phyloP scores from a whole-genome alignment of 2,113 vertebrate species.

The Neotragus pygmaeus region DNA sequence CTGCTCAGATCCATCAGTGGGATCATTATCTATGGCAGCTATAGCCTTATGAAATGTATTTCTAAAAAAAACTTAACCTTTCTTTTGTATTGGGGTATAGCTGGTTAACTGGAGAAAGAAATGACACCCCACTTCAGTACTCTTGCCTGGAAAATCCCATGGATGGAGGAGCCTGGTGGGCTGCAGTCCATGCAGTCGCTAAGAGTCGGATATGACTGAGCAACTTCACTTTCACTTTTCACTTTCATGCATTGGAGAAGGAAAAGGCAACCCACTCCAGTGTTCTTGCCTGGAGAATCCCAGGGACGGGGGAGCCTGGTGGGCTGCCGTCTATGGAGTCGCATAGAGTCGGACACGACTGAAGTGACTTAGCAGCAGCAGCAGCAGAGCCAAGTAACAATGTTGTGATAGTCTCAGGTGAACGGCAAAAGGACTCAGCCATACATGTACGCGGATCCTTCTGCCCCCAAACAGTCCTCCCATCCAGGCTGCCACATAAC shows the following conservation, averaged over 20 bases:
- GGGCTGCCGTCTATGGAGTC: too few relatives aligned
- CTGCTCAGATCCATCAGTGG: neutral
- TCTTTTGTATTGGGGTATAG: neutral
- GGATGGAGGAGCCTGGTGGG: rapidly evolving
- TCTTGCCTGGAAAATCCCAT: too few relatives aligned
- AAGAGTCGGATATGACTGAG: too few relatives aligned
- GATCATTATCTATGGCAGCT: neutral
- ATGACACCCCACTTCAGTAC: too few relatives aligned
- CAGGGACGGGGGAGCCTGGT: too few relatives aligned
- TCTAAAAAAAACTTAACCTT: neutral
- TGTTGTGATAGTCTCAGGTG: neutral
- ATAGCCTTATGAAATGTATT: neutral
- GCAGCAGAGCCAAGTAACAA: neutral
- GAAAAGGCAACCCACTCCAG: too few relatives aligned
- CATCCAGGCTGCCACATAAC: neutral
- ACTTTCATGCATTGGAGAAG: too few relatives aligned
- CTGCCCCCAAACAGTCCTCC: neutral
- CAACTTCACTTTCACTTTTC: too few relatives aligned
- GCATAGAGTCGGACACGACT: too few relatives aligned
- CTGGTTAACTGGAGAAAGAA: neutral
- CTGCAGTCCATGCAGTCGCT: too few relatives aligned
- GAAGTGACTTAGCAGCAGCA: too few relatives aligned
- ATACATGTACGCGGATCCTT: rapidly evolving
- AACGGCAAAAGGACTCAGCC: neutral
- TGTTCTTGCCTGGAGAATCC: too few relatives aligned